A percentile compares a stretch with the other conserved stretches of the same genome.
Conservation (phyloP, 2,888 invertebrate genomes). For the Cyrtodaria siliqua region DNA sequence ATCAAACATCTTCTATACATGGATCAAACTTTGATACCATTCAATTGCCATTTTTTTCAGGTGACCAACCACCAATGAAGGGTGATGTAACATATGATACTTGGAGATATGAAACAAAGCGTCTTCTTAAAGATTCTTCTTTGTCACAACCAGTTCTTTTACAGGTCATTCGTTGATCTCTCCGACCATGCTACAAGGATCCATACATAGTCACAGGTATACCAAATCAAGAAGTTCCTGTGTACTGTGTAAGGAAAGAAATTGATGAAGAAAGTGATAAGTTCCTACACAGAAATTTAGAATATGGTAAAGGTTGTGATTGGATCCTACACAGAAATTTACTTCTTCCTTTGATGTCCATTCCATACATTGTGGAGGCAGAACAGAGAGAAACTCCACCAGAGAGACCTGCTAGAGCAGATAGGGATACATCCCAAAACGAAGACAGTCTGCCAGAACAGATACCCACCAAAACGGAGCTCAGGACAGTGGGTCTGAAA, state of each 20-base stretch:
- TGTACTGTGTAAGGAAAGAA: conserved; percentile 22
- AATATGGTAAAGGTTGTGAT: background rate
- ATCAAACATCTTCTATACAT: too few species aligned
- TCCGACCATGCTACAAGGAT: conserved; percentile 13
- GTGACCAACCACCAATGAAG: conserved; percentile 8
- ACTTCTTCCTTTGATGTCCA: conserved; percentile 16
- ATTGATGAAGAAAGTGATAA: too few species aligned
- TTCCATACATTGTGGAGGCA: background rate
- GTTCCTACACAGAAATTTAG: too few species aligned
- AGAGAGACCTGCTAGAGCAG: too few species aligned
- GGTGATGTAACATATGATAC: conserved; percentile 28
- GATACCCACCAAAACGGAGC: too few species aligned
- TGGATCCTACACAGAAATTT: conserved; percentile 19
- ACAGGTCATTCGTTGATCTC: too few species aligned
- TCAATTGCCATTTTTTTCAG: conserved; percentile 12
- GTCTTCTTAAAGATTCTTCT: background rate
- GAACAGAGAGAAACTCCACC: too few species aligned
- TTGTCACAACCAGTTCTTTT: background rate
- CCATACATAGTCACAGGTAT: conserved; percentile 1
- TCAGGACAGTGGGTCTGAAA: too few species aligned
- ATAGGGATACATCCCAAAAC: too few species aligned
- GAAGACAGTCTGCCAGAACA: too few species aligned
- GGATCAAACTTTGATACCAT: too few species aligned
- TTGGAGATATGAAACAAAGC: conserved; percentile 24
- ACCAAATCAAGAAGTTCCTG: conserved; percentile 11